A percentile compares a stretch with the other conserved stretches of the same genome.
Evolutionary conservation across 2,113 vertebrate genomes (phyloP).

Genomic region (Plecturocebus donacophilus): DNA sequence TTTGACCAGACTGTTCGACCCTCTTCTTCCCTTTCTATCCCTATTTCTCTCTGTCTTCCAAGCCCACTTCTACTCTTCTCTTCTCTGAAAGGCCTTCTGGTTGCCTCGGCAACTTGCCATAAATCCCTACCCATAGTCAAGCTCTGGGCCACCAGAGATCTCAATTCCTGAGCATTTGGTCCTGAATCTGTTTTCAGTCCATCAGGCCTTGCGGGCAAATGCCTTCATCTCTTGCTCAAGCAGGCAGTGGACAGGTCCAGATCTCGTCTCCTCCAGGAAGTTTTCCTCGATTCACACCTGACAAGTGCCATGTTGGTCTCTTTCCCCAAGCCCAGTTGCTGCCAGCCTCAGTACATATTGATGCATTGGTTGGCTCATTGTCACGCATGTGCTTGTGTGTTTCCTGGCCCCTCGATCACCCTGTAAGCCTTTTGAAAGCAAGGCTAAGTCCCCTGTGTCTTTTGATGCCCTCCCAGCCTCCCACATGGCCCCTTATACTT

Average conservation of each 20-base stretch:
- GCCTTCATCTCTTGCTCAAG: neutral
- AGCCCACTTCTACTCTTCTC: neutral
- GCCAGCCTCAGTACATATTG: neutral
- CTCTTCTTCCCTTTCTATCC: neutral
- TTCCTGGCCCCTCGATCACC: neutral
- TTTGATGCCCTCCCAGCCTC: neutral
- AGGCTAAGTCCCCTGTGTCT: neutral
- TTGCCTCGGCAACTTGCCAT: neutral
- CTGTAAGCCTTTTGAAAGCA: constrained; percentile 19
- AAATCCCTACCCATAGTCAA: neutral
- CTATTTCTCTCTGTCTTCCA: neutral
- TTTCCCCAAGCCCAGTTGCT: neutral
- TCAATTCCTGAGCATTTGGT: neutral
- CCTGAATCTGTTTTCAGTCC: neutral
- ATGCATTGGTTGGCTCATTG: neutral
- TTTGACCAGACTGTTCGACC: neutral
- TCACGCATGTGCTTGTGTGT: neutral
- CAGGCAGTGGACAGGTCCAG: neutral
- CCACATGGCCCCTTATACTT: neutral
- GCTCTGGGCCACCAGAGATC: neutral
- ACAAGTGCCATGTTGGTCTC: neutral
- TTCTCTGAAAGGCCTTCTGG: neutral
- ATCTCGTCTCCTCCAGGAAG: neutral
- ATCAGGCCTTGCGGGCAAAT: neutral
- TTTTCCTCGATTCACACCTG: neutral